Conservation (phyloP, 2,888 invertebrate genomes). For the Chrysolina americana region DNA sequence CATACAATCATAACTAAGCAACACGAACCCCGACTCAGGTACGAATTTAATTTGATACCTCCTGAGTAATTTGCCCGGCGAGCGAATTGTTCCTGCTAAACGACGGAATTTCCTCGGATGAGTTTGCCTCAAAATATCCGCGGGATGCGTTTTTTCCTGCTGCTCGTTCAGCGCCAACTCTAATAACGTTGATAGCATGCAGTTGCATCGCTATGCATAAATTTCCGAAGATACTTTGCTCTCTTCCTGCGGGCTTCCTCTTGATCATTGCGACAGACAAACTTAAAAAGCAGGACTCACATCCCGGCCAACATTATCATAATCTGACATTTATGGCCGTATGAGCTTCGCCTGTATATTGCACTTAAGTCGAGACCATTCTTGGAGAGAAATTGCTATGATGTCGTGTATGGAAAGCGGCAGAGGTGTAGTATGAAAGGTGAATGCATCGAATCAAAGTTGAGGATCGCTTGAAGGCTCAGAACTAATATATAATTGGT, state of each 20-base stretch:
- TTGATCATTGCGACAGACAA: conserved; percentile 51
- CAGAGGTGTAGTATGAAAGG: conserved; percentile 15
- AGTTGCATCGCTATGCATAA: conserved; percentile 56
- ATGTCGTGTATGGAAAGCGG: conserved; percentile 23
- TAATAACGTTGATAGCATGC: conserved; percentile 46
- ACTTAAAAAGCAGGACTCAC: conserved; percentile 52
- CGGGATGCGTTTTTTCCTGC: conserved; percentile 31
- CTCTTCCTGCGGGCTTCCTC: conserved; percentile 50
- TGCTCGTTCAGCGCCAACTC: conserved; percentile 26
- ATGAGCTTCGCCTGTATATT: conserved; percentile 50
- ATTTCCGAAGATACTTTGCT: conserved; percentile 52
- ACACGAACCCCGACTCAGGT: conserved; percentile 35
- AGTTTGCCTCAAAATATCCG: conserved; percentile 45
- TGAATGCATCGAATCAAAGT: too few species aligned
- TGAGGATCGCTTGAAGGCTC: too few species aligned
- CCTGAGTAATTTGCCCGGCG: conserved; percentile 38
- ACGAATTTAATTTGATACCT: conserved; percentile 42
- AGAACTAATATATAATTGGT: too few species aligned
- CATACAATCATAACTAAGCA: not conserved
- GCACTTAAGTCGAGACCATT: conserved; percentile 43
- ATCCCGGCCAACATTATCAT: conserved; percentile 55
- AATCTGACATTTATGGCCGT: conserved; percentile 56
- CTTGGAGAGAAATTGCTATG: conserved; percentile 33
- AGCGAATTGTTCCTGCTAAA: conserved; percentile 42
- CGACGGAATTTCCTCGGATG: conserved; percentile 38